A percentile compares a stretch with the other conserved stretches of the same genome.
These are phyloP conservation scores for Lasioglossum zephyrum DNA, from an alignment of 2,888 invertebrate species.

Conservation along the genomic window DNA sequence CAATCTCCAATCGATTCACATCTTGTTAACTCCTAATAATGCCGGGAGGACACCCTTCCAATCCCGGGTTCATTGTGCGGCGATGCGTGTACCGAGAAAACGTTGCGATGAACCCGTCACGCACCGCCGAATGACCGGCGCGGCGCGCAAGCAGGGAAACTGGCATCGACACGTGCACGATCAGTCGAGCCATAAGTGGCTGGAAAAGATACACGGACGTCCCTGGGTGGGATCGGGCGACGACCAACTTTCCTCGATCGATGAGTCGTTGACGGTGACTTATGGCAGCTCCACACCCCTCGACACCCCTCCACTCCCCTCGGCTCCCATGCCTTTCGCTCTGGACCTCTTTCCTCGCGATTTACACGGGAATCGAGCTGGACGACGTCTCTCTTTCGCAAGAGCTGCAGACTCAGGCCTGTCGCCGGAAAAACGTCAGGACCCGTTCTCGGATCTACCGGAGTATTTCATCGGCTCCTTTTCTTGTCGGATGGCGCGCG, in stretches of 20 bases:
- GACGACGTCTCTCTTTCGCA: neutral
- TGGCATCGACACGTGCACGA: neutral
- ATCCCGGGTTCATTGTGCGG: slow-evolving; percentile 22
- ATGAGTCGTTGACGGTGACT: slow-evolving; percentile 50
- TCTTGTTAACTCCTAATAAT: slow-evolving; percentile 43
- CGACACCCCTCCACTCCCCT: neutral
- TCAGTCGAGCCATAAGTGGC: slow-evolving; percentile 1
- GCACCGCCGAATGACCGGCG: slow-evolving; percentile 28
- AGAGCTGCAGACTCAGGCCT: slow-evolving; percentile 37
- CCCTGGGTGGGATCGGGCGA: slow-evolving; percentile 28
- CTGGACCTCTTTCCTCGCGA: slow-evolving; percentile 19
- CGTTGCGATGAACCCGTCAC: slow-evolving; percentile 40
- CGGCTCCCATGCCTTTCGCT: neutral
- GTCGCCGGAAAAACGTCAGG: slow-evolving; percentile 7
- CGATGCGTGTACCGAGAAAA: slow-evolving; percentile 37
- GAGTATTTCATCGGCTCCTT: slow-evolving; percentile 29
- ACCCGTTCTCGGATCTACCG: neutral
- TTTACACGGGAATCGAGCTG: slow-evolving; percentile 3
- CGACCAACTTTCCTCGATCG: slow-evolving; percentile 45
- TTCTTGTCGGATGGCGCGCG: slow-evolving; percentile 16
- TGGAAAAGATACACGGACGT: slow-evolving; percentile 34
- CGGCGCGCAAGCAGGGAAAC: slow-evolving; percentile 17
- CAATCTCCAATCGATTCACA: slow-evolving; percentile 49
- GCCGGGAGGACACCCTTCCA: slow-evolving; percentile 55
- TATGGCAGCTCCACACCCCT: slow-evolving; percentile 8